Evolutionary conservation across 2,797 vertebrate genomes (phyloP), one percentile per base, ranked within the genome.

Genomic region (Stomatorhinus walkeri): DNA sequence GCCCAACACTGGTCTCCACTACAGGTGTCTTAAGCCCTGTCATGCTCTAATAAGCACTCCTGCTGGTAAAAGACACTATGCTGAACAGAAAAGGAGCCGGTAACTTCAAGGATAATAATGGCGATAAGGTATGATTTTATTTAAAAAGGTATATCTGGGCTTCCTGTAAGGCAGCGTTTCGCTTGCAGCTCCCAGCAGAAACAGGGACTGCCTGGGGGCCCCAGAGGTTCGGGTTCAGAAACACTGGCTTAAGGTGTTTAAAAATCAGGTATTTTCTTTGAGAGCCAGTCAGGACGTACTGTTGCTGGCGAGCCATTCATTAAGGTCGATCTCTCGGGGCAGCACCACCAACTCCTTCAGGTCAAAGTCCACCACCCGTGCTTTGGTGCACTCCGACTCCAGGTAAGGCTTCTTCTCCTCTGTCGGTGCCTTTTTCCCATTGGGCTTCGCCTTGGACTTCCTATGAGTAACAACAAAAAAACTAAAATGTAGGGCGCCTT

Each of bases 271-370:
- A 4, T 24, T 36, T 86, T 86, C 51, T 54, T 7, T 16, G 48
- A 86, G 43, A 43, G 3, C n/a, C 88, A 6, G 14, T 7, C 6
- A 48, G n/a, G 9, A 97, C 98, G 94, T 93, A 99, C 98, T 98
- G 95, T 98, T 99, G 96, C 97, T 98, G 91, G 98, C 98, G 87
- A 99, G 97, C 98, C 98, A 99, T 95, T 99, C 98, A 0, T 99
- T 98, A 94, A 99, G 97, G 95, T 99, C 98, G 87, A 99, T 99
- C 95, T 99, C 98, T 89, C 96, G 96, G 64, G 98, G 98, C 93
- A 99, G 94, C 93, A 97, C 96, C 94, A 99, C 98, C 94, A 99
- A 96, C 92, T 99, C 98, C 95, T 98, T 98, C 90, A 99, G 97
- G 91, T 98, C 97, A 0, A 98, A 98, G 94, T 99, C 98, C 0